Percentiles rank a stretch among this genome's conserved stretches.
These are phyloP conservation scores for Scelioninae gen. 1 DNA, from an alignment of 2,888 invertebrate species.

Conservation along the genomic window DNA sequence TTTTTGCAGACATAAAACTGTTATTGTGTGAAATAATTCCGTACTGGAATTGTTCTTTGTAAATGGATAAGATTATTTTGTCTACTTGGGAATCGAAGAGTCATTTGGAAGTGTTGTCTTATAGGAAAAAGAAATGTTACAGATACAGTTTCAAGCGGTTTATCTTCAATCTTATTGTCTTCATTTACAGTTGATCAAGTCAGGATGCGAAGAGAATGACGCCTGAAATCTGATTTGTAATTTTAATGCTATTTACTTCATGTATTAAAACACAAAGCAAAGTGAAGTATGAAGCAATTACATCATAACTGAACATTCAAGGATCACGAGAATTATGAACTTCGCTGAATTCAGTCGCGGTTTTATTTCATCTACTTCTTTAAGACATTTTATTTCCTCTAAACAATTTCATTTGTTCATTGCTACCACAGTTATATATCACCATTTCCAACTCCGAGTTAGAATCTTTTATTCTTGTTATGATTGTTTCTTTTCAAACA, in stretches of 20 bases:
- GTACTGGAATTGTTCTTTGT: too few relatives aligned
- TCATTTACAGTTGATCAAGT: constrained; percentile 16
- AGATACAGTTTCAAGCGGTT: constrained; percentile 13
- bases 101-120: neutral
- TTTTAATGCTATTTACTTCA: neutral
- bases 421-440: too few relatives aligned
- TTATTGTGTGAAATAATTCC: too few relatives aligned
- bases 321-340: neutral
- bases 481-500: too few relatives aligned
- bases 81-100: neutral
- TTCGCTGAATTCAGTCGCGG: neutral
- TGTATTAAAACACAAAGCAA: neutral
- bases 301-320: neutral
- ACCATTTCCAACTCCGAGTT: too few relatives aligned
- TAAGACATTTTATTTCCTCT: too few relatives aligned
- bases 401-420: too few relatives aligned
- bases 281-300: neutral
- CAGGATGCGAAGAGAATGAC: neutral
- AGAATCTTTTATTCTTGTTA: too few relatives aligned
- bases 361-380: too few relatives aligned
- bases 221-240: neutral
- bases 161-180: constrained; percentile 18
- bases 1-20: too few relatives aligned
- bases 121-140: neutral
- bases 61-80: neutral